Conservation (phyloP, 2,113 vertebrate genomes). For the Typhlomys cinereus region DNA sequence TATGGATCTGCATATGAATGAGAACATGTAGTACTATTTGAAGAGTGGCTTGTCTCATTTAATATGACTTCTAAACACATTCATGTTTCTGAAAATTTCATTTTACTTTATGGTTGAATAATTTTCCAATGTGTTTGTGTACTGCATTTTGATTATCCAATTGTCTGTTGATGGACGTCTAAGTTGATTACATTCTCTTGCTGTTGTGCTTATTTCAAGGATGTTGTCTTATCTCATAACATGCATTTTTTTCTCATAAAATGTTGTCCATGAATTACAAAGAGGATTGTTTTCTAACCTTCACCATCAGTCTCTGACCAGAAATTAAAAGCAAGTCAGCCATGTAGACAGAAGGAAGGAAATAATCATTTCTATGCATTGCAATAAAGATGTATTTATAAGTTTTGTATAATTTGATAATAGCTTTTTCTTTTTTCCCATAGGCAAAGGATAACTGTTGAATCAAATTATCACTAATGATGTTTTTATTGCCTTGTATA, state of each 20-base stretch:
- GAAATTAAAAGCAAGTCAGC: not conserved
- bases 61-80: not conserved
- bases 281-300: not conserved
- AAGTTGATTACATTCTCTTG: not conserved
- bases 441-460: not conserved
- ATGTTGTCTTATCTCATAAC: not conserved
- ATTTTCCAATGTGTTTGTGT: not conserved
- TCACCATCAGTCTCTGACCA: not conserved
- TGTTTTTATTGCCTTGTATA: not conserved
- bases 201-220: not conserved
- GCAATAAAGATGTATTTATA: not conserved
- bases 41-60: not conserved
- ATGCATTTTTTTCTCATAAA: not conserved
- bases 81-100: not conserved
- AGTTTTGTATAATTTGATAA: not conserved
- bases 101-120: not conserved
- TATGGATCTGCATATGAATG: not conserved
- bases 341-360: not conserved
- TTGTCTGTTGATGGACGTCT: not conserved
- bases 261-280: not conserved
- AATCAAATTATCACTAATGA: not conserved
- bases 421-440: not conserved
- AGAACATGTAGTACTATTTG: not conserved
- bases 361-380: not conserved
- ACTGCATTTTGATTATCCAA: not conserved